Evolutionary conservation across 2,113 vertebrate species (phyloP).

Genomic region (Natator depressus): DNA sequence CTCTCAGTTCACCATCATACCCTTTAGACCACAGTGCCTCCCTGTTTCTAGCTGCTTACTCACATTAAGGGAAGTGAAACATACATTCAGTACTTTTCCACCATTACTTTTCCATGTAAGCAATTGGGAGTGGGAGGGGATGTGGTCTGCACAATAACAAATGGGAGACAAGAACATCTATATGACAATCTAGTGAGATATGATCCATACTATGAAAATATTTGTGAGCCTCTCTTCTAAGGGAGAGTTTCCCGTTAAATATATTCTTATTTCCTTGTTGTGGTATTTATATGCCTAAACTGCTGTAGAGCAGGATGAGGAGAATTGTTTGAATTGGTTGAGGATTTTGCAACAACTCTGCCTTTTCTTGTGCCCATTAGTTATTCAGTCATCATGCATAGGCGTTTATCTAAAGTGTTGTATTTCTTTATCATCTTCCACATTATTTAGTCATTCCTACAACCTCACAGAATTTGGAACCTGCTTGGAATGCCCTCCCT

Average conservation of each 20-base stretch:
- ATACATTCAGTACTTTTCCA: neutral
- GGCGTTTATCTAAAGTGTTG: neutral
- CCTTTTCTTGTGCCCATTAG: neutral
- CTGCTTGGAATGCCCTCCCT: neutral
- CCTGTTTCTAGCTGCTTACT: neutral
- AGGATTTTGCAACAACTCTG: neutral
- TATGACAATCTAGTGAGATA: neutral
- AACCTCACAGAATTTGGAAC: neutral
- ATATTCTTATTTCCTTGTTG: neutral
- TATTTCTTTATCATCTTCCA: neutral
- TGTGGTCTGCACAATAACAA: neutral
- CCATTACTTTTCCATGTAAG: neutral
- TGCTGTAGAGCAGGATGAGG: neutral
- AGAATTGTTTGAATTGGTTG: neutral
- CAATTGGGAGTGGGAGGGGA: neutral
- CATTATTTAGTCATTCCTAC: neutral
- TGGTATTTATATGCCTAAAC: neutral
- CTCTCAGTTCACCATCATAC: too few relatives aligned
- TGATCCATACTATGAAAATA: neutral
- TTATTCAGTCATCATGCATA: too few relatives aligned
- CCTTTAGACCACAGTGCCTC: too few relatives aligned
- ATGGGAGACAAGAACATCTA: neutral
- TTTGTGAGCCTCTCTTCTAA: neutral
- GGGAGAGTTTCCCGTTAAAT: neutral
- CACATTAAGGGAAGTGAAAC: neutral